phyloP scores from a whole-genome alignment of 2,888 invertebrate genomes.

The Caradrina clavipalpis region DNA sequence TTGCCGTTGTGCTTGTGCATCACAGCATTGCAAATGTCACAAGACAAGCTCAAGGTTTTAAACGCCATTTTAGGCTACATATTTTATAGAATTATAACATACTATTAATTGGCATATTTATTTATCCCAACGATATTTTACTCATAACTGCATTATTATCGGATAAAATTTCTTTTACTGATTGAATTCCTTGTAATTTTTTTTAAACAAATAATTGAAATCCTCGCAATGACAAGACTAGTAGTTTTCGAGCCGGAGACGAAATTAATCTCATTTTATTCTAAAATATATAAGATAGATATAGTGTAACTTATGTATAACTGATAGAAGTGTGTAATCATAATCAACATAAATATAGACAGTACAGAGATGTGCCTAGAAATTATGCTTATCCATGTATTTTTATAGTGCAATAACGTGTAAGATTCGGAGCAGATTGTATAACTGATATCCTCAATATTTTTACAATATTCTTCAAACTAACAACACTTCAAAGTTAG shows the following conservation, averaged over 20 bases:
- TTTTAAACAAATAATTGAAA: conserved; percentile 10
- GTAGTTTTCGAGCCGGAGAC: conserved; percentile 59
- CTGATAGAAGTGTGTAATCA: conserved; percentile 85
- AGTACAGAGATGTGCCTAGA: conserved; percentile 90
- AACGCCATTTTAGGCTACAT: conserved; percentile 31
- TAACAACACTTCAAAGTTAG: conserved; percentile 33
- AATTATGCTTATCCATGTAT: conserved; percentile 88
- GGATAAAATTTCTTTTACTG: conserved; percentile 33
- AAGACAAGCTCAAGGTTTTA: conserved; percentile 38
- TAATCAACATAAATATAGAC: conserved; percentile 81
- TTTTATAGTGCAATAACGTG: conserved; percentile 88
- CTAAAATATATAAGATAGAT: conserved; percentile 60
- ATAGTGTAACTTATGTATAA: conserved; percentile 77
- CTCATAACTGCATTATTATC: conserved; percentile 29
- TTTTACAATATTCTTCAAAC: conserved; percentile 45
- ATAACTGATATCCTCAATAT: conserved; percentile 33
- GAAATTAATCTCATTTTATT: conserved; percentile 65
- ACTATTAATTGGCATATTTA: conserved; percentile 56
- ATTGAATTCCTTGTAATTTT: conserved; percentile 39
- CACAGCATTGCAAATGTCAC: conserved; percentile 20
- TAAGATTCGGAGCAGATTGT: conserved; percentile 82
- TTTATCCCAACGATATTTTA: conserved; percentile 65
- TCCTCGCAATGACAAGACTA: conserved; percentile 51
- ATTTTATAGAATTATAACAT: conserved; percentile 32
- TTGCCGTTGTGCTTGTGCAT: conserved; percentile 2